These are phyloP conservation scores for Pelobates cultripes DNA, from an alignment of 2,797 vertebrate species.

Conservation along the genomic window DNA sequence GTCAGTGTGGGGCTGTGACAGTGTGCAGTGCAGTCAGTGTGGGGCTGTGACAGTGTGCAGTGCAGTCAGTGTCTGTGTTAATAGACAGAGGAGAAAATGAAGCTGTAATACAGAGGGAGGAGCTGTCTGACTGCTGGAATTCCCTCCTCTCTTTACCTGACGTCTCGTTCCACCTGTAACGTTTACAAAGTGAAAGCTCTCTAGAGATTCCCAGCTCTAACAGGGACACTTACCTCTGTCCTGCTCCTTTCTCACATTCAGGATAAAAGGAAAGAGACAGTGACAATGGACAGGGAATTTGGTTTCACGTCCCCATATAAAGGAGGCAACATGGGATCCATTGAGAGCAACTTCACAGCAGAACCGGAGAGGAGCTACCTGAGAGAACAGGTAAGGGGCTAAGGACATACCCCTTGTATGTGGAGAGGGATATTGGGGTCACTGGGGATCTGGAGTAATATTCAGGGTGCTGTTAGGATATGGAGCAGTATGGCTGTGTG, in stretches of 20 bases:
- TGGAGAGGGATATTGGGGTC: too few species aligned
- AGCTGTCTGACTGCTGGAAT: neutral
- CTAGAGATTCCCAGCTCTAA: neutral
- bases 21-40: too few species aligned
- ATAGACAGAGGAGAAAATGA: too few species aligned
- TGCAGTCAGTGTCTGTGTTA: too few species aligned
- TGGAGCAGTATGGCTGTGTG: too few species aligned
- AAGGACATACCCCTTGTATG: too few species aligned
- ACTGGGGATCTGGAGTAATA: too few species aligned
- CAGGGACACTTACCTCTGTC: neutral
- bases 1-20: too few species aligned
- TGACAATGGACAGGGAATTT: neutral
- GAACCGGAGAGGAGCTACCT: neutral
- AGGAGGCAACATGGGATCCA: conserved; percentile 12
- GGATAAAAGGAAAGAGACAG: neutral
- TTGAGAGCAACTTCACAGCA: neutral
- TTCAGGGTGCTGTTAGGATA: too few species aligned
- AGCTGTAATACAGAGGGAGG: neutral
- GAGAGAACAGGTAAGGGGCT: conserved; percentile 1
- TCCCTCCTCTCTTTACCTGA: neutral
- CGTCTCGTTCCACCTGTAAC: neutral
- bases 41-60: too few species aligned
- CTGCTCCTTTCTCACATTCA: neutral
- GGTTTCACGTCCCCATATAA: neutral
- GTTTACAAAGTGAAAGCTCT: conserved; percentile 6